Percentiles rank a stretch among this genome's conserved stretches.
Conservation (phyloP, 2,113 vertebrate species). For the Neotoma lepida region DNA sequence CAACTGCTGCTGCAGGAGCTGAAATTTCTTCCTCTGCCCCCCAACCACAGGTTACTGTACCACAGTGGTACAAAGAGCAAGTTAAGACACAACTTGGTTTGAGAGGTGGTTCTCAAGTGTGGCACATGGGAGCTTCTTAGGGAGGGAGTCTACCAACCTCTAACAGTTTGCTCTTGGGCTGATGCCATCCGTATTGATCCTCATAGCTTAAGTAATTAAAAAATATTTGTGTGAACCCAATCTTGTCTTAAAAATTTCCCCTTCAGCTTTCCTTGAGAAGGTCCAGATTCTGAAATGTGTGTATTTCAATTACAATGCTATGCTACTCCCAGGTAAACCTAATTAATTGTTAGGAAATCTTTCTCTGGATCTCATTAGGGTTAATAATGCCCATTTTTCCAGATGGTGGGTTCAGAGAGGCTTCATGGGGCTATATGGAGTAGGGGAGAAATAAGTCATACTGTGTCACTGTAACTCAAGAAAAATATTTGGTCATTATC, state of each 20-base stretch:
- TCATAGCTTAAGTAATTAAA: background rate
- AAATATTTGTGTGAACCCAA: background rate
- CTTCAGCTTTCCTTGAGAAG: too few relatives aligned
- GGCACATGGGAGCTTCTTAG: background rate
- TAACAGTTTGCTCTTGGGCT: background rate
- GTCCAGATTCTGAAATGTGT: background rate
- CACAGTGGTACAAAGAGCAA: background rate
- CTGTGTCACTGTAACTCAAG: background rate
- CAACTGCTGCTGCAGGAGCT: background rate
- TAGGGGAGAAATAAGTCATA: background rate
- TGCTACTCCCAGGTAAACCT: background rate
- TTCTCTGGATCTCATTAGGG: background rate
- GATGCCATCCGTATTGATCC: background rate
- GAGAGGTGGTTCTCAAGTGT: background rate
- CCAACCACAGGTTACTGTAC: background rate
- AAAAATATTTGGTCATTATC: background rate
- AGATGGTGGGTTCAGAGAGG: background rate
- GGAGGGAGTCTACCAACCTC: background rate
- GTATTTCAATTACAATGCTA: background rate
- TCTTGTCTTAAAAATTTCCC: background rate
- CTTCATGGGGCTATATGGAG: background rate
- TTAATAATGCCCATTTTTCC: conserved; percentile 17
- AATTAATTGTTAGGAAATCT: background rate
- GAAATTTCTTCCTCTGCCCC: background rate
- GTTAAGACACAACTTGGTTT: background rate